Conservation (phyloP, 2,888 invertebrate species). For the Pseudolycoriella hygida region DNA sequence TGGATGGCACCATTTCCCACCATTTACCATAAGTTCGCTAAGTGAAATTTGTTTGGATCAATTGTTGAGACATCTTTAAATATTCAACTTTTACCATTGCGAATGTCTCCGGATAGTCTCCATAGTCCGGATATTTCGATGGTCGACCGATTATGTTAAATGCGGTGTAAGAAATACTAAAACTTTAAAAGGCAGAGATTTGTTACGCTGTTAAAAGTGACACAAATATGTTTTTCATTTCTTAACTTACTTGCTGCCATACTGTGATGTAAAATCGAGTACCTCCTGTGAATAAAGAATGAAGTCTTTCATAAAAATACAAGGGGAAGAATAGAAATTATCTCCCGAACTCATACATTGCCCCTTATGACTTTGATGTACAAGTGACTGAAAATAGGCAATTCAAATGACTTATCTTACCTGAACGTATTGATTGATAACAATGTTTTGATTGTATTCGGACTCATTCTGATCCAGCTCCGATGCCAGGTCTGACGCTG, state of each 20-base stretch:
- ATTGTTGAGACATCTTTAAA: too few species aligned
- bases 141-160: conserved; percentile 72
- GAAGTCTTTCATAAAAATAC: background rate
- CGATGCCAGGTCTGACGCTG: too few species aligned
- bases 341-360: background rate
- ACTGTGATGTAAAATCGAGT: conserved; percentile 73
- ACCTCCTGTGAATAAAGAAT: conserved; percentile 60
- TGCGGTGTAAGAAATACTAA: conserved; percentile 76
- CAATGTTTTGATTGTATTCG: too few species aligned
- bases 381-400: too few species aligned
- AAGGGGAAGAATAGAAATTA: too few species aligned
- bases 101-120: conserved; percentile 81
- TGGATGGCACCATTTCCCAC: conserved; percentile 68
- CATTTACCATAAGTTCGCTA: conserved; percentile 72
- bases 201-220: too few species aligned
- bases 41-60: conserved; percentile 16
- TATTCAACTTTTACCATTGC: conserved; percentile 55
- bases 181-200: too few species aligned
- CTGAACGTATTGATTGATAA: too few species aligned
- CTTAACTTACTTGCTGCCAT: conserved; percentile 47
- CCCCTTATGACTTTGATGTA: too few species aligned
- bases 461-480: too few species aligned
- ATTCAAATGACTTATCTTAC: too few species aligned
- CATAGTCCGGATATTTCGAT: conserved; percentile 72
- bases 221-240: too few species aligned